Evolutionary conservation across 2,113 vertebrate genomes (phyloP), one percentile per base, ranked within the genome.

Genomic region (Anthoscopus minutus): DNA sequence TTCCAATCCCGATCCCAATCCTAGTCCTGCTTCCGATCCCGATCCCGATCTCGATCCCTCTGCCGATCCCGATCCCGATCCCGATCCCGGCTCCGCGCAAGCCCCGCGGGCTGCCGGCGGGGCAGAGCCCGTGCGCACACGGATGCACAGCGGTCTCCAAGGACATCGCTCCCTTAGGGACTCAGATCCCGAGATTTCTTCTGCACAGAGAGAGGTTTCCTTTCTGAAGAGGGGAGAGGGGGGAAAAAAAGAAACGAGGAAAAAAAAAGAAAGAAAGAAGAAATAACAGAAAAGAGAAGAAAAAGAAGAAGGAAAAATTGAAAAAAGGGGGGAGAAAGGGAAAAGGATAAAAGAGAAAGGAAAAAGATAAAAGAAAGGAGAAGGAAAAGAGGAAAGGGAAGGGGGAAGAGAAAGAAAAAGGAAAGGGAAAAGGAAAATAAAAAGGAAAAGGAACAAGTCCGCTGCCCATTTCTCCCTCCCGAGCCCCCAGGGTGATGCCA

Each of bases 161-260:
- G 45, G 24, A 13, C n/a, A 27, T 5, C 1, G 21, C 45, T 73
- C 17, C 11, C 1, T 35, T 7, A 21, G 8, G 30, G 33, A 47
- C 44, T 21, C 1, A 33, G 1, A 70, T 8, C 13, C 33, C 4
- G 4, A 12, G 2, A 30, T 73, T 22, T 33, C 35, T n/a, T 37
- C 42, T 42, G 57, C 1, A 0, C 2, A 2, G 38, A 37, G n/a
- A 5, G 2, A 16, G 24, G 6, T 9, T 51, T 69, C 16, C 14
- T 31, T 30, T 42, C 44, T 25, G 24, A n/a, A n/a, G 7, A 13
- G 2, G 2, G 9, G 14, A 7, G 5, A 37, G 6, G 6, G 4
- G 2, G 2, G 1, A 6, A 10, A 11, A 19, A 24, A 7, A 1
- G 6, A 19, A 20, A 25, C 2, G 11, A 13, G 12, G 9, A 7